phyloP scores from a whole-genome alignment of 2,797 vertebrate species.

The Cryptoprocta ferox region DNA sequence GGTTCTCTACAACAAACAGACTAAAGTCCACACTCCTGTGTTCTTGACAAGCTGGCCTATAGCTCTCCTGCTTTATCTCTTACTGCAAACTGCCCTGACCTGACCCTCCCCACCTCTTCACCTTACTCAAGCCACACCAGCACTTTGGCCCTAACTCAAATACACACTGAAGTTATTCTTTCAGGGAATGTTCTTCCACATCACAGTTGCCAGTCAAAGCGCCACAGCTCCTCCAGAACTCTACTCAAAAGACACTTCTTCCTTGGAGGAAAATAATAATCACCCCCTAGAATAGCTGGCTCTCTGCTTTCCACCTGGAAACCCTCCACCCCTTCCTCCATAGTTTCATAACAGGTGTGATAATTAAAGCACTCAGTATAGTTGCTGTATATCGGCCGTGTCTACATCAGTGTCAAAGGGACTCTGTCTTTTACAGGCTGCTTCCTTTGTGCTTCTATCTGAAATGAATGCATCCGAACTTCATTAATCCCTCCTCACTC shows the following conservation, averaged over 20 bases:
- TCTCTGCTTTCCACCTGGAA: background rate
- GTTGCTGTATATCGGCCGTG: background rate
- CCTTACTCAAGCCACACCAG: background rate
- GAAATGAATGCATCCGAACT: background rate
- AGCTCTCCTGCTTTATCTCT: background rate
- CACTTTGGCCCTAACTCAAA: background rate
- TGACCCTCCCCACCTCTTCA: background rate
- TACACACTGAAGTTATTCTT: background rate
- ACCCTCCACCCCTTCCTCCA: background rate
- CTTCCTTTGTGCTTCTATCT: background rate
- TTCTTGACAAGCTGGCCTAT: background rate
- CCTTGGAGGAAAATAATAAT: background rate
- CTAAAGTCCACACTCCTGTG: background rate
- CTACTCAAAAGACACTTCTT: background rate
- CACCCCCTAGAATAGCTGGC: background rate
- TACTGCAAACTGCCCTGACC: background rate
- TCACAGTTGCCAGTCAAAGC: background rate
- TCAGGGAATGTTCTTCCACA: background rate
- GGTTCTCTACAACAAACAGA: slow-evolving; percentile 31
- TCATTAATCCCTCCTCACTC: background rate
- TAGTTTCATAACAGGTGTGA: background rate
- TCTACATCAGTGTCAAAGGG: background rate
- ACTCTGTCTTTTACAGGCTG: background rate
- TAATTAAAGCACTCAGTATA: background rate
- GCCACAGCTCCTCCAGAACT: background rate